A percentile compares a stretch with the other conserved stretches of the same genome.
Conservation (phyloP, 2,113 vertebrate species). For the Agelaius phoeniceus region DNA sequence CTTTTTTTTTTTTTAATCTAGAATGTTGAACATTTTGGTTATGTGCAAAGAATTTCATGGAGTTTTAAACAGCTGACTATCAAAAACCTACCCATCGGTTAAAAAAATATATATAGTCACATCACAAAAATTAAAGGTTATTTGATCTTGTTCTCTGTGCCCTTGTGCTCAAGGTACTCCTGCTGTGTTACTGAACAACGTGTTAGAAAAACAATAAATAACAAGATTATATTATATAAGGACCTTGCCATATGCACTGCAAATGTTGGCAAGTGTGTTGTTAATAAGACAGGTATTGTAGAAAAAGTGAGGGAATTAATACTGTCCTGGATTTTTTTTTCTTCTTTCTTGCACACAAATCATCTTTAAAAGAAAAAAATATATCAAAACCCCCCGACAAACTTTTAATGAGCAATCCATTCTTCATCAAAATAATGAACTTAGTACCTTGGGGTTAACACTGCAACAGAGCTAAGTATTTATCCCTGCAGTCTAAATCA, state of each 20-base stretch:
- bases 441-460: background rate
- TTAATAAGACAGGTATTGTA: background rate
- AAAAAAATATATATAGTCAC: background rate
- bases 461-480: background rate
- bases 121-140: background rate
- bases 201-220: background rate
- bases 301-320: background rate
- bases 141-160: background rate
- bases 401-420: background rate
- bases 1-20: background rate
- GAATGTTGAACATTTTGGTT: background rate
- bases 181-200: background rate
- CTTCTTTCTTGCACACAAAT: background rate
- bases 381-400: rapidly evolving
- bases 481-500: background rate
- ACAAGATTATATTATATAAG: background rate
- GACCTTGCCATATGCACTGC: background rate
- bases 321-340: background rate
- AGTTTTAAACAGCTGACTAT: background rate
- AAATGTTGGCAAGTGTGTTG: background rate
- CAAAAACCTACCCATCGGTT: rapidly evolving
- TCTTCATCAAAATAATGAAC: background rate
- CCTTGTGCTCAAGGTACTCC: background rate
- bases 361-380: background rate
- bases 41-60: background rate